Evolutionary conservation across 2,797 vertebrate genomes (phyloP).

Genomic region (Odontamblyopus lacepedii): DNA sequence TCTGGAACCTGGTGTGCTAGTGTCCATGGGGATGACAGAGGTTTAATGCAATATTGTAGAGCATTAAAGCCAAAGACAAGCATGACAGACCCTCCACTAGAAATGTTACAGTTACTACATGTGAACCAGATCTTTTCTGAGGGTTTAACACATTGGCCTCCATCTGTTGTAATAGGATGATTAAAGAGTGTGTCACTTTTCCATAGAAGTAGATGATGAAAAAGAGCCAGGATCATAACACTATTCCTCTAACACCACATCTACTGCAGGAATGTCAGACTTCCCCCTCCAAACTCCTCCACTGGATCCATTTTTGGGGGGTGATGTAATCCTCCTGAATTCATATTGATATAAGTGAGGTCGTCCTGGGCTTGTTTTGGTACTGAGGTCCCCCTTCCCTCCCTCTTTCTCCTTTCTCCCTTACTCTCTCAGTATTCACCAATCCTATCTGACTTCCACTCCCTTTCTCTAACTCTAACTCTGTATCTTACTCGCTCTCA

Average conservation of each 20-base stretch:
- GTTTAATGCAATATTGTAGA: no score
- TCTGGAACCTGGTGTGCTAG: no score
- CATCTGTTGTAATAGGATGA: slow-evolving; percentile 22
- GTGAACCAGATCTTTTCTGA: no score
- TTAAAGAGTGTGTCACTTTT: slow-evolving; percentile 40
- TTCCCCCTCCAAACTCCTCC: slow-evolving; percentile 54
- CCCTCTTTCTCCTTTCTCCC: not conserved
- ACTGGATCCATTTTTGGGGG: slow-evolving; percentile 66
- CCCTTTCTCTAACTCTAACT: not conserved
- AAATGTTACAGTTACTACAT: no score
- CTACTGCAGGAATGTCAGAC: slow-evolving; percentile 60
- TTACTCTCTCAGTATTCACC: not conserved
- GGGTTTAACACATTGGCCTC: not conserved
- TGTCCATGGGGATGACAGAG: no score
- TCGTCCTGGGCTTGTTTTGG: slow-evolving; percentile 52
- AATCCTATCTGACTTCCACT: not conserved
- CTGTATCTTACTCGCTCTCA: no score
- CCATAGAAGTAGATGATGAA: slow-evolving; percentile 52
- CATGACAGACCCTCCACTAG: no score
- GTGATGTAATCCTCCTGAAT: slow-evolving; percentile 73
- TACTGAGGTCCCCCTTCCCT: slow-evolving; percentile 46
- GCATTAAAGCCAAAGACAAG: no score
- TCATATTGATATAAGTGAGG: slow-evolving; percentile 63
- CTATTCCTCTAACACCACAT: slow-evolving; percentile 58
- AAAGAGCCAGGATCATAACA: slow-evolving; percentile 56